A percentile compares a stretch with the other conserved stretches of the same genome.
Evolutionary conservation across 1,140 invertebrate genomes (phyloP).

Genomic region (Oncopodura yosiiana): DNA sequence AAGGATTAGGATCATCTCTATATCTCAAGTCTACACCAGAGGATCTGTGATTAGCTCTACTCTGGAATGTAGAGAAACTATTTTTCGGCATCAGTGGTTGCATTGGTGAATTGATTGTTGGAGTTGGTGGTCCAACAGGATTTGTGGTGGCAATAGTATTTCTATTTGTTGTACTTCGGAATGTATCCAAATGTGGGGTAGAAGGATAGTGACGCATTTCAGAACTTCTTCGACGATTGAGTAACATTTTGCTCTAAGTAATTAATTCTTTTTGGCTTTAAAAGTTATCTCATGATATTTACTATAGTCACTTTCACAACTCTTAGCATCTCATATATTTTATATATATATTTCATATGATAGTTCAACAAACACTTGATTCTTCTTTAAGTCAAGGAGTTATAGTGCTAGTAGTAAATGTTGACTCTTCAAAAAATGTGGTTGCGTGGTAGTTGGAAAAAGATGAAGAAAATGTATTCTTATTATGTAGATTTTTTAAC

Average conservation of each 20-base stretch:
- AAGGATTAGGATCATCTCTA: constrained; percentile 34
- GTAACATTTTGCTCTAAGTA: constrained; percentile 12
- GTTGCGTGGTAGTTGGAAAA: no score
- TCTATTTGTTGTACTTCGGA: not conserved
- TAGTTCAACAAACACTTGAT: no score
- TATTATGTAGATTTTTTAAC: no score
- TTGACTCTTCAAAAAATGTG: no score
- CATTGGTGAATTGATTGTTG: not conserved
- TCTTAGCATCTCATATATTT: no score
- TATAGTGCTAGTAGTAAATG: no score
- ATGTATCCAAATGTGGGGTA: constrained; percentile 32
- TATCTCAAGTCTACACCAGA: constrained; percentile 16
- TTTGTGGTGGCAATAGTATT: not conserved
- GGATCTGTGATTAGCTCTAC: not conserved
- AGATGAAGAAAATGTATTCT: no score
- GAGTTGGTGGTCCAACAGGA: not conserved
- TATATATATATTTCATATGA: no score
- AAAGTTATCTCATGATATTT: no score
- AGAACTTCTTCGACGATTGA: constrained; percentile 9
- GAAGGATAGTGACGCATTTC: constrained; percentile 26
- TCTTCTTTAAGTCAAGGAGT: no score
- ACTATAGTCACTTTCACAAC: no score
- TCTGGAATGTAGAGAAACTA: constrained; percentile 14
- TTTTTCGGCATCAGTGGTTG: constrained; percentile 9
- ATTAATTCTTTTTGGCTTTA: no score